Percentiles rank a stretch among this genome's conserved stretches.
phyloP scores from a whole-genome alignment of 2,888 invertebrate species.

The Acanthoscelides obtectus region DNA sequence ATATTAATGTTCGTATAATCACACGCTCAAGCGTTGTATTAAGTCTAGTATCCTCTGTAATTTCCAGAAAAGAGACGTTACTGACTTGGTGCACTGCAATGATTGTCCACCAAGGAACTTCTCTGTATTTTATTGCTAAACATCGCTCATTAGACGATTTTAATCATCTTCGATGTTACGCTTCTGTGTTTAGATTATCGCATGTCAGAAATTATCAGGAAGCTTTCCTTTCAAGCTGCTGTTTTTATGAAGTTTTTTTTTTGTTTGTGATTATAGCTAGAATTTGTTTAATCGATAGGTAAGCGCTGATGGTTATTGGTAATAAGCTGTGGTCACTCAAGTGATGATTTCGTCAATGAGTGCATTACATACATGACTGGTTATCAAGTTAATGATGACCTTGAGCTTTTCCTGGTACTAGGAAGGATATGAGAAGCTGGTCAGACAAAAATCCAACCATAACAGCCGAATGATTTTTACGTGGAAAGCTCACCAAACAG shows the following conservation, averaged over 20 bases:
- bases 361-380: no score
- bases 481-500: no score
- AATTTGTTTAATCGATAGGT: neutral
- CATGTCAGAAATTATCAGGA: neutral
- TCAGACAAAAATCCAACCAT: no score
- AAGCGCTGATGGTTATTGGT: neutral
- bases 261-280: neutral
- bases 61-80: neutral
- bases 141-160: neutral
- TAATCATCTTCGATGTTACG: neutral
- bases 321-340: neutral
- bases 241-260: neutral
- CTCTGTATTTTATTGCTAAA: neutral
- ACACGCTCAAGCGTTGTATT: neutral
- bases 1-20: neutral
- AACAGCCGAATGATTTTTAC: no score
- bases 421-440: no score
- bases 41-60: neutral
- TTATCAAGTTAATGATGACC: no score
- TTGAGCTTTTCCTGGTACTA: no score
- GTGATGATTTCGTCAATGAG: no score
- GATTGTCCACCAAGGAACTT: neutral
- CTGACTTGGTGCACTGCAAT: neutral
- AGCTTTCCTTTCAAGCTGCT: neutral
- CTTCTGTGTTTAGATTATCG: neutral